These are phyloP conservation scores for Uria lomvia DNA, from an alignment of 2,113 vertebrate genomes.

Conservation along the genomic window DNA sequence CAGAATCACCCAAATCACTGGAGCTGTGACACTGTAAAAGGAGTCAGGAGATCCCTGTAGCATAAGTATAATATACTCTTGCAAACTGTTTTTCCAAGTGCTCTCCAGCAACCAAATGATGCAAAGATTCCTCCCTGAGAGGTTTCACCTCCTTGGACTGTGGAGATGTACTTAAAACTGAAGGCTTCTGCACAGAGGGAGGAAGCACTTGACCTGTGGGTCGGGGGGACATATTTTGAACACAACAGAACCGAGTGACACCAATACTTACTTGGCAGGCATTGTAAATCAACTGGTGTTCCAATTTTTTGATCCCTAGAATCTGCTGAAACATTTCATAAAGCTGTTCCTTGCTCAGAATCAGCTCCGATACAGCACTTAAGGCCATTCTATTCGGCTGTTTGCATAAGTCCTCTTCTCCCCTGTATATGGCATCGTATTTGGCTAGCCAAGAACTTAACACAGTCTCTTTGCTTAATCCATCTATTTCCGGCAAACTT, in stretches of 20 bases:
- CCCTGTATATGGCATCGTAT: conserved; percentile 91
- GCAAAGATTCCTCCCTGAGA: not conserved
- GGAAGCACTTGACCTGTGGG: not conserved
- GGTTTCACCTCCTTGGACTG: not conserved
- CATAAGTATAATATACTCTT: not conserved
- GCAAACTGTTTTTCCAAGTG: not conserved
- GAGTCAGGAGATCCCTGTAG: not conserved
- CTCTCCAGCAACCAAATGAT: not conserved
- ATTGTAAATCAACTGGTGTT: conserved; percentile 97
- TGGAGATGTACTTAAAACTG: not conserved
- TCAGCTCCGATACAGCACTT: conserved; percentile 91
- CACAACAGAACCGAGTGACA: not conserved
- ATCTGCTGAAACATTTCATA: conserved; percentile 99
- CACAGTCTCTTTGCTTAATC: conserved; percentile 97
- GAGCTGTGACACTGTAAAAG: not conserved
- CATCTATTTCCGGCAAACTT: conserved; percentile 94
- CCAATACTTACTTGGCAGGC: conserved; percentile 89
- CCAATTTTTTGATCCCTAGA: conserved; percentile 90
- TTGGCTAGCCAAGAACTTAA: conserved; percentile 97
- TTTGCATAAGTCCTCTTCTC: conserved; percentile 89
- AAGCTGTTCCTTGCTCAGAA: conserved; percentile 97
- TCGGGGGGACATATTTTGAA: not conserved
- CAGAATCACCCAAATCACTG: not conserved
- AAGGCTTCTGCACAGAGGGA: not conserved
- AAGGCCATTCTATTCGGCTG: conserved; percentile 84